Evolutionary conservation across 2,113 vertebrate species (phyloP).

Genomic region (Crotalus viridis): DNA sequence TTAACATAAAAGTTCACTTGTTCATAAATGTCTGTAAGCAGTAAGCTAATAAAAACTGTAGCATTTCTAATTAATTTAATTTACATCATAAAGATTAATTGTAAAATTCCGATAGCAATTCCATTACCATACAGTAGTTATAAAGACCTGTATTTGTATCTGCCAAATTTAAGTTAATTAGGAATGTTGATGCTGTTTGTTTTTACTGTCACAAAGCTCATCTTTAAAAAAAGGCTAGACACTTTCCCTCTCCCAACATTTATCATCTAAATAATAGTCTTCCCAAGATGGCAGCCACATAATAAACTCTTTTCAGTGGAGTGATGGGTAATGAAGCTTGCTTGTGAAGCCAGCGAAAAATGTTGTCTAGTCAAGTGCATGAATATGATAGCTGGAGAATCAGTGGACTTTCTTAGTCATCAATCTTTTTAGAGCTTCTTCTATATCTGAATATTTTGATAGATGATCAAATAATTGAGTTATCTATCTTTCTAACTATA

Average conservation of each 20-base stretch:
- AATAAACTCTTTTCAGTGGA: conserved; percentile 97
- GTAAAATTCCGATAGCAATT: conserved; percentile 75
- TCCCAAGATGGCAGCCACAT: conserved; percentile 97
- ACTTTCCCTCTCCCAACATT: conserved; percentile 83
- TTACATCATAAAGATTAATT: conserved; percentile 83
- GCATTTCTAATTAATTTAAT: conserved; percentile 83
- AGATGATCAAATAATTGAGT: conserved; percentile 98
- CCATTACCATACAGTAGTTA: conserved; percentile 67
- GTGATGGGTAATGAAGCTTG: conserved; percentile 98
- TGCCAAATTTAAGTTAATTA: conserved; percentile 86
- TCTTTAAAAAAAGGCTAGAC: conserved; percentile 76
- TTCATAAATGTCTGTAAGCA: conserved; percentile 72
- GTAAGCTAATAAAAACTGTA: conserved; percentile 67
- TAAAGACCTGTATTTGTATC: conserved; percentile 82
- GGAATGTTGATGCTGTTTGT: conserved; percentile 85
- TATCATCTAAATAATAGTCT: conserved; percentile 98
- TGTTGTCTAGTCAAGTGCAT: conserved; percentile 92
- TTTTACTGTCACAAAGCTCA: conserved; percentile 85
- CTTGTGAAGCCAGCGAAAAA: conserved; percentile 90
- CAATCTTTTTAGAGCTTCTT: conserved; percentile 93
- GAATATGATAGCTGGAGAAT: conserved; percentile 91
- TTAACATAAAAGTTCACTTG: conserved; percentile 69
- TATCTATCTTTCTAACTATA: conserved; percentile 98
- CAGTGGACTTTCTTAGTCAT: conserved; percentile 90
- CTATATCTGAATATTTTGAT: conserved; percentile 92